phyloP scores from a whole-genome alignment of 2,113 vertebrate genomes.

The Archocentrus centrarchus region DNA sequence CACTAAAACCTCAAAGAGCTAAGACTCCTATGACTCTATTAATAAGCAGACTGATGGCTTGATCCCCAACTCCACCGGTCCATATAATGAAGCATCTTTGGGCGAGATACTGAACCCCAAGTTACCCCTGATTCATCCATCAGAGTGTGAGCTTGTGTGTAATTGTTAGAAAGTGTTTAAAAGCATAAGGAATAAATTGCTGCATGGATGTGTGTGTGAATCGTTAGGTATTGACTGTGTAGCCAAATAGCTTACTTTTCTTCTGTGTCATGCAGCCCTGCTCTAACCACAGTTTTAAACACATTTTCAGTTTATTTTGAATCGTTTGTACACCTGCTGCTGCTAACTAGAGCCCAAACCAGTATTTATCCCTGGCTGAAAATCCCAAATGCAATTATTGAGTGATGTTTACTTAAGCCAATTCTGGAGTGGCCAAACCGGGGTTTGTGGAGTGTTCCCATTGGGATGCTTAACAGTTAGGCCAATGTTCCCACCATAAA shows the following conservation, averaged over 20 bases:
- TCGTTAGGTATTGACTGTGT: neutral
- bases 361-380: neutral
- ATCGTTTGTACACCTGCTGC: neutral
- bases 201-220: neutral
- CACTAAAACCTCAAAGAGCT: neutral
- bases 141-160: neutral
- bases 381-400: neutral
- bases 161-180: neutral
- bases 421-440: neutral
- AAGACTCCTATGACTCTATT: neutral
- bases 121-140: neutral
- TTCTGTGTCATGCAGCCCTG: neutral
- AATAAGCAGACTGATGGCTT: neutral
- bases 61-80: neutral
- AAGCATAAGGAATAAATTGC: neutral
- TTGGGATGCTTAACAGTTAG: neutral
- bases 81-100: neutral
- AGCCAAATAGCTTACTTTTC: neutral
- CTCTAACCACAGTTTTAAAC: neutral
- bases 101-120: neutral
- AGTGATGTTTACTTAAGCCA: slow-evolving; percentile 1
- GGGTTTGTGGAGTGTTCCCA: neutral
- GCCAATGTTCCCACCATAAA: neutral
- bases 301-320: neutral
- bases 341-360: neutral